These are phyloP conservation scores for Sebastes cheni DNA, from an alignment of 2,797 vertebrate species.

Conservation along the genomic window DNA sequence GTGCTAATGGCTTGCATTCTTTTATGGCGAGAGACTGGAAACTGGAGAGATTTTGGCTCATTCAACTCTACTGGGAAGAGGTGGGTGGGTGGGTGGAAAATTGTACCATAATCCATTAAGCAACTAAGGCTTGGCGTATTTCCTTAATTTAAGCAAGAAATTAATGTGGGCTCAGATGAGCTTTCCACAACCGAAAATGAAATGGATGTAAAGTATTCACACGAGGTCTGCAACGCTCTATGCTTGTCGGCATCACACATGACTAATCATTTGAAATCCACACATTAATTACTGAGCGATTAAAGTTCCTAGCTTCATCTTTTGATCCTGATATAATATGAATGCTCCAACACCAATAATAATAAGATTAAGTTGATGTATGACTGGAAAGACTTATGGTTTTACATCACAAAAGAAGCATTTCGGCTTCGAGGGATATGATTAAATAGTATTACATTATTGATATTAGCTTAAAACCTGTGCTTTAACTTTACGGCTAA, in stretches of 20 bases:
- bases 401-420: conserved; percentile 15
- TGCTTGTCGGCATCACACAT: conserved; percentile 7
- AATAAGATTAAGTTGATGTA: conserved; percentile 49
- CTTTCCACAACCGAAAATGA: conserved; percentile 9
- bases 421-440: not conserved
- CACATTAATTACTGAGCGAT: conserved; percentile 44
- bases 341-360: conserved; percentile 41
- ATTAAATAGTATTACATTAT: conserved; percentile 8
- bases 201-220: conserved; percentile 26
- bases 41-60: conserved; percentile 24
- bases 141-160: conserved; percentile 49
- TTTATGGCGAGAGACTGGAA: conserved; percentile 4
- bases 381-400: conserved; percentile 31
- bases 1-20: conserved; percentile 37
- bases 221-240: not conserved
- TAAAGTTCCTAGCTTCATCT: conserved; percentile 39
- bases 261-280: conserved; percentile 39
- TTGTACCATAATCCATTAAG: conserved; percentile 35
- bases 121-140: conserved; percentile 21
- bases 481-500: not conserved
- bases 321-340: conserved; percentile 48
- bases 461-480: not conserved
- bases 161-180: conserved; percentile 31
- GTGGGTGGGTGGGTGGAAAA: conserved; percentile 25
- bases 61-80: conserved; percentile 23